These are phyloP conservation scores for Puffinus mauretanicus DNA, from an alignment of 2,113 vertebrate genomes.

Conservation along the genomic window DNA sequence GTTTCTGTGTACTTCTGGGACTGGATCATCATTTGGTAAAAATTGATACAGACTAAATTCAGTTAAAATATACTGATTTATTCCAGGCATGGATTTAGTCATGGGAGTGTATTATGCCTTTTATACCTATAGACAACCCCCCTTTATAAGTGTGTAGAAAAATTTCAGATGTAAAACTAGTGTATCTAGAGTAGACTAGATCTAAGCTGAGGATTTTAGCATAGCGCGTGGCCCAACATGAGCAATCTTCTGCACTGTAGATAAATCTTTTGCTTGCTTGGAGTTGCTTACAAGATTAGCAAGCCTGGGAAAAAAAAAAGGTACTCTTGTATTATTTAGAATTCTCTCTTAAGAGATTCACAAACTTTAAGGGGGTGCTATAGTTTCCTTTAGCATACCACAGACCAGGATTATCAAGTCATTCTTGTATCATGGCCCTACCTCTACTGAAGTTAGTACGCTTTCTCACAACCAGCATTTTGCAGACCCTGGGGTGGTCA, in stretches of 20 bases:
- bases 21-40: not conserved
- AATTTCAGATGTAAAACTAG: not conserved
- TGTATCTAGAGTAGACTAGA: not conserved
- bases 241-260: not conserved
- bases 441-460: not conserved
- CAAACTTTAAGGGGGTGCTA: not conserved
- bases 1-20: not conserved
- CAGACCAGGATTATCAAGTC: not conserved
- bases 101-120: not conserved
- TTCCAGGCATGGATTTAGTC: not conserved
- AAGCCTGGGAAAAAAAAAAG: not conserved
- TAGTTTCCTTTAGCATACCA: not conserved
- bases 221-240: not conserved
- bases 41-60: not conserved
- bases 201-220: not conserved
- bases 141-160: not conserved
- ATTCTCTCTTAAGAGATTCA: not conserved
- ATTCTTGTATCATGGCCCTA: not conserved
- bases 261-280: not conserved
- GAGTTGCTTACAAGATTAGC: not conserved
- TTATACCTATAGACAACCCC: not conserved
- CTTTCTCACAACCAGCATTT: not conserved
- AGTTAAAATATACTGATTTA: not conserved
- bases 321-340: not conserved
- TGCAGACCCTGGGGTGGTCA: not conserved